Base-by-base conservation (phyloP, 92 coral and sea anemone species). In the Heliopora coerulea region DNA sequence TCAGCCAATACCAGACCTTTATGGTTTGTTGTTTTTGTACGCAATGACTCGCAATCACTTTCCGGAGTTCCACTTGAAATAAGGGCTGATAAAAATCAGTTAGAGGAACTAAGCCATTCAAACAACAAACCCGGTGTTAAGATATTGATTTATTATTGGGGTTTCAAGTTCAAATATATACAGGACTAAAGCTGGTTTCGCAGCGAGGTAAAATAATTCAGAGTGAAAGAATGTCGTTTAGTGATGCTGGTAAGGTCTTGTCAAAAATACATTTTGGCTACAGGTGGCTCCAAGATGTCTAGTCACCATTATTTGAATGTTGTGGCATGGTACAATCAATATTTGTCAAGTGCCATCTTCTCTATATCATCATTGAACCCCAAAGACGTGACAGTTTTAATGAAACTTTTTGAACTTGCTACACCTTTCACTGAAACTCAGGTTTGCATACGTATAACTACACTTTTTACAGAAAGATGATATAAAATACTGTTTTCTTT, bases 251-350 rank as follows among this genome's bases (percentile, higher is more conserved):
- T 24, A 27, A 18, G 27, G 32, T 68, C 49, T 25, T 54, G 72
- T 2, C 30, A 28, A 25, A 65, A 40, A 65, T 18, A 40, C 29
- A 39, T 20, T 58, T 5, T 0, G 8, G 35, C 58, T 20, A 52
- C 35, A 28, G 25, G 20, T 34, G 77, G 77, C 77, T 31, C 77
- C 77, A 15, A 0, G 1, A 1, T 50, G 77, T 70, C 77, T 70
- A 35, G 77, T 33, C 77, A 32, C 10, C 39, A 48, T 50, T 54
- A 13, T 70, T 11, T 70, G 77, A 70, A 70, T 70, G 57, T 70
- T 50, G 27, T 52, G 26, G 4, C 8, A 28, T 34, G 61, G 54
- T 50, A 70, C 49, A 70, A 70, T 70, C 77, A 70, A 70, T 70
- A 70, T 54, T 35, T 15, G 31, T 30, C 62, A 18, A 32, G 15